phyloP scores from a whole-genome alignment of 2,113 vertebrate species.

The Lycocorax pyrrhopterus region DNA sequence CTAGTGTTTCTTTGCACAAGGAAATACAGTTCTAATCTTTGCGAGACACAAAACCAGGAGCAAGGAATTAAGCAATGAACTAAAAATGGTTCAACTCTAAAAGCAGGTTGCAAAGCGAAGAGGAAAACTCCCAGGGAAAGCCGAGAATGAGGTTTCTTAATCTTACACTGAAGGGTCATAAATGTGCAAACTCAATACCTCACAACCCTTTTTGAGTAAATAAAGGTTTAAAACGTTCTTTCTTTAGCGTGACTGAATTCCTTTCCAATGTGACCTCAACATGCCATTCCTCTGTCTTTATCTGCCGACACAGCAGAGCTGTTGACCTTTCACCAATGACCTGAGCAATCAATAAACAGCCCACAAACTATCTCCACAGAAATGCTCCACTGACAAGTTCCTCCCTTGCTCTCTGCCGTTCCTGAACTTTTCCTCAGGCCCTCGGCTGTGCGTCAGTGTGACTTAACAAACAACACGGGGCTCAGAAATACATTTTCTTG shows the following conservation, averaged over 20 bases:
- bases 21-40: background rate
- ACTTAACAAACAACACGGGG: background rate
- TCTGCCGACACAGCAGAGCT: slow-evolving; percentile 47
- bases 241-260: slow-evolving; percentile 48
- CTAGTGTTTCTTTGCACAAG: background rate
- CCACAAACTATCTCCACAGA: slow-evolving; percentile 19
- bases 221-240: slow-evolving; percentile 43
- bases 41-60: background rate
- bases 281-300: slow-evolving; percentile 61
- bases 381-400: background rate
- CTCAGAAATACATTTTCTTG: background rate
- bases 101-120: background rate
- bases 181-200: slow-evolving; percentile 36
- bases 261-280: slow-evolving; percentile 55
- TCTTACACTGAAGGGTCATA: slow-evolving; percentile 22
- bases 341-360: slow-evolving; percentile 54
- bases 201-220: slow-evolving; percentile 53
- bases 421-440: background rate
- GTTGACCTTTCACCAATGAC: slow-evolving; percentile 58
- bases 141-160: background rate
- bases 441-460: background rate
- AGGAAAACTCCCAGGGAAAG: slow-evolving; percentile 39
- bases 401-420: background rate
- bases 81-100: slow-evolving; percentile 25
- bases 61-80: slow-evolving; percentile 7